These are phyloP conservation scores for Cyaniris semiargus DNA, from an alignment of 2,888 invertebrate genomes.

Conservation along the genomic window DNA sequence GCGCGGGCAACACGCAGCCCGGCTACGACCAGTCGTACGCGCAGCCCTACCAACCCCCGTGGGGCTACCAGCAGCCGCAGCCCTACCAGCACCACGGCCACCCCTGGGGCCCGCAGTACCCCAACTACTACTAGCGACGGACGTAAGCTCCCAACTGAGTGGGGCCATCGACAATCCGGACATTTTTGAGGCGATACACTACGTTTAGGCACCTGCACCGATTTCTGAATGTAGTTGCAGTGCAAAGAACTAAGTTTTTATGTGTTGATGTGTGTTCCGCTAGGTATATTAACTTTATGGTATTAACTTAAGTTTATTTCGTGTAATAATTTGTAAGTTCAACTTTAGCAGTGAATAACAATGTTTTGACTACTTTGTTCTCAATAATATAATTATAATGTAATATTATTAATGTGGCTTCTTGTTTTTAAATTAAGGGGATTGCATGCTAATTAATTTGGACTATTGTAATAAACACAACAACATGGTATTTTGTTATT, in stretches of 20 bases:
- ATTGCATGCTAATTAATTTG: not conserved
- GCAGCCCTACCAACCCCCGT: conserved; percentile 72
- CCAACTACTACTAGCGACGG: conserved; percentile 68
- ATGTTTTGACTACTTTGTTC: not conserved
- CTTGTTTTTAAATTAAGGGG: not conserved
- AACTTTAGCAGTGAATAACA: not conserved
- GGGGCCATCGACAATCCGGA: not conserved
- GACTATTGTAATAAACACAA: not conserved
- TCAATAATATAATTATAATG: not conserved
- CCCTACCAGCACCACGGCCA: conserved; percentile 74
- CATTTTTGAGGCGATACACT: not conserved
- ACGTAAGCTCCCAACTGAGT: not conserved
- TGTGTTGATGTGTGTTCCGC: conserved; percentile 2
- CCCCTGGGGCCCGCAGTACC: conserved; percentile 70
- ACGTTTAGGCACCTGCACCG: not conserved
- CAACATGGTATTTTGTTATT: not conserved
- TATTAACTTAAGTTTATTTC: not conserved
- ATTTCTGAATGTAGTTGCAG: not conserved
- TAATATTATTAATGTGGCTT: not conserved
- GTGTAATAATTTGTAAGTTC: not conserved
- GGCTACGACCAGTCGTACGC: conserved; percentile 69
- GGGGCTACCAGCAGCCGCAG: conserved; percentile 76
- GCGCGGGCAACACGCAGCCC: conserved; percentile 45
- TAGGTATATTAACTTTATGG: no score
- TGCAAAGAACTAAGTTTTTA: not conserved